These are phyloP conservation scores for Benitochromis conjunctus DNA, from an alignment of 2,113 vertebrate species.

Conservation along the genomic window DNA sequence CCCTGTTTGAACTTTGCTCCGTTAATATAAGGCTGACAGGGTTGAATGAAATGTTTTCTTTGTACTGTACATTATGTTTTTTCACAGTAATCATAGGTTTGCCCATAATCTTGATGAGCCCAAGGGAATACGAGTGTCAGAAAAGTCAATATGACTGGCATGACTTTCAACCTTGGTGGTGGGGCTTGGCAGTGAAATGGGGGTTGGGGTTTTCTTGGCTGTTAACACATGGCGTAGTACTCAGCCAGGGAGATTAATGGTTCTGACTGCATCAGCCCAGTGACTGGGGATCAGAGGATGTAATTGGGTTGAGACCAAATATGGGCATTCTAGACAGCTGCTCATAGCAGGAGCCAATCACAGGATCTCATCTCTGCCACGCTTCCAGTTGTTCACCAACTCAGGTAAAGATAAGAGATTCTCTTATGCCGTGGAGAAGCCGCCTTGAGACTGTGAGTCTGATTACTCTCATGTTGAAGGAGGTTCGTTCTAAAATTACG, in stretches of 20 bases:
- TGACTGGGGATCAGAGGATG: conserved; percentile 72
- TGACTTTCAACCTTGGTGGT: conserved; percentile 64
- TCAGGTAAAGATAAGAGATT: conserved; percentile 47
- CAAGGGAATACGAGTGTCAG: conserved; percentile 47
- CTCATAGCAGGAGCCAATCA: conserved; percentile 78
- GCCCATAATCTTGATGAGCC: conserved; percentile 24
- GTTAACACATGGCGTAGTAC: conserved; percentile 69
- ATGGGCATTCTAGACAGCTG: conserved; percentile 74
- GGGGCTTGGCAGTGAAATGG: conserved; percentile 41
- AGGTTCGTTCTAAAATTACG: conserved; percentile 3
- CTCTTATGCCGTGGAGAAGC: conserved; percentile 3
- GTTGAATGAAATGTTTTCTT: conserved; percentile 1
- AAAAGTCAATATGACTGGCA: conserved; percentile 68
- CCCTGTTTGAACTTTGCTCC: conserved; percentile 30
- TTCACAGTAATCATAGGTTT: conserved; percentile 15
- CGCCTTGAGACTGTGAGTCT: conserved; percentile 10
- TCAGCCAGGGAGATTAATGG: conserved; percentile 79
- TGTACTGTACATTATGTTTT: conserved; percentile 12
- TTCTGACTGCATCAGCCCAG: conserved; percentile 73
- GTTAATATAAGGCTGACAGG: neutral
- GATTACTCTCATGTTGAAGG: conserved; percentile 8
- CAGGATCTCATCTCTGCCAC: conserved; percentile 56
- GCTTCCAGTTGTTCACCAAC: conserved; percentile 67
- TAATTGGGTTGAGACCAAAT: conserved; percentile 77
- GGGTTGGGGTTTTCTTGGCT: conserved; percentile 47